Conservation (phyloP, 2,113 vertebrate genomes). For the Pollachius pollachius region DNA sequence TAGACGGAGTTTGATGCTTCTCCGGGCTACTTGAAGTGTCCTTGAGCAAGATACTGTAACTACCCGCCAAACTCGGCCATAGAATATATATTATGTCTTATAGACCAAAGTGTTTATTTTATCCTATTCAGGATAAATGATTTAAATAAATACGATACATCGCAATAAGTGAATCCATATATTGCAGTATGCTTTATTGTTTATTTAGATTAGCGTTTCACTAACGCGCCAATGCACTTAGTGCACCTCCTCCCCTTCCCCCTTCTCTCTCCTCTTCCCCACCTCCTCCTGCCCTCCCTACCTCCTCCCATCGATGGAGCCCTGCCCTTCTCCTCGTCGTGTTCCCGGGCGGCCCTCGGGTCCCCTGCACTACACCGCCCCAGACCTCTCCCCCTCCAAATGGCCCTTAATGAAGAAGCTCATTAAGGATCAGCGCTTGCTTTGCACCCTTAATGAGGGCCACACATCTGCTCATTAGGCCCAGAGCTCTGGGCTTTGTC, state of each 20-base stretch:
- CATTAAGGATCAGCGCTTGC: slow-evolving; percentile 51
- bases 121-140: not conserved
- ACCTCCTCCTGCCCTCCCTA: too few species aligned
- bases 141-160: not conserved
- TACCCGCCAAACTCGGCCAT: too few species aligned
- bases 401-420: slow-evolving; percentile 53
- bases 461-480: slow-evolving; percentile 56
- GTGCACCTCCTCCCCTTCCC: not conserved
- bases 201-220: slow-evolving; percentile 11
- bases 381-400: slow-evolving; percentile 36
- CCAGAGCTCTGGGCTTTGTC: slow-evolving; percentile 44
- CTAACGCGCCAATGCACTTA: slow-evolving; percentile 23
- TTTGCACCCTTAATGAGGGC: slow-evolving; percentile 49
- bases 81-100: not conserved
- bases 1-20: too few species aligned
- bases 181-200: not conserved
- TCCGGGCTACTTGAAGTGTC: too few species aligned
- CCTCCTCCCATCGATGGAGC: not conserved
- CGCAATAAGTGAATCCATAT: too few species aligned
- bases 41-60: too few species aligned
- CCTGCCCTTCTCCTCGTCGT: not conserved
- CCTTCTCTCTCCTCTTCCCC: too few species aligned
- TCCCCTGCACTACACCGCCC: not conserved
- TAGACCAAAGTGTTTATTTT: not conserved
- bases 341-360: not conserved